These are phyloP conservation scores for Hypsibius dujardini DNA, from an alignment of 1,140 invertebrate species.

Conservation along the genomic window DNA sequence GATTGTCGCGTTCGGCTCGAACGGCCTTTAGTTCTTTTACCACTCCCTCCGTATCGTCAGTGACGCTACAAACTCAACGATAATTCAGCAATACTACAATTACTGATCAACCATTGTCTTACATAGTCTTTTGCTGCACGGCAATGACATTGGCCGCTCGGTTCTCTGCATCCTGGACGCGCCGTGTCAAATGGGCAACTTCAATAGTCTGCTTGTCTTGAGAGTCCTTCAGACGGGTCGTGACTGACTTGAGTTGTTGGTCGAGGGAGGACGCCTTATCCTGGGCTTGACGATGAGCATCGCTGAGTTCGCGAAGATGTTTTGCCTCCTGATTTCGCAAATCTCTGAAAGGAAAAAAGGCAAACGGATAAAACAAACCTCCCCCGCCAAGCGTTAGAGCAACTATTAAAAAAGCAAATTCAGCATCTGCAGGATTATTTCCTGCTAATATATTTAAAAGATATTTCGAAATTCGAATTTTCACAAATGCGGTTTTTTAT, in stretches of 20 bases:
- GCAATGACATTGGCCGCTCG: neutral
- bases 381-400: too few species aligned
- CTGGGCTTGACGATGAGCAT: neutral
- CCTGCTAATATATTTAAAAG: neutral
- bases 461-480: too few species aligned
- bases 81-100: neutral
- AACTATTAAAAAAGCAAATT: neutral
- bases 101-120: neutral
- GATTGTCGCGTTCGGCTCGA: neutral
- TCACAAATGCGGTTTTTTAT: too few species aligned
- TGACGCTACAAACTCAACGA: neutral
- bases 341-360: neutral
- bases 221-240: neutral
- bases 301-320: neutral
- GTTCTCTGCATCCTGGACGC: neutral
- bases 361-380: too few species aligned
- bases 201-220: slow-evolving; percentile 9
- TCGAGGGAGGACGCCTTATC: neutral
- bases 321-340: neutral
- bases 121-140: neutral
- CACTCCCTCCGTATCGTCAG: neutral
- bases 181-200: neutral
- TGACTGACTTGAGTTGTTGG: neutral
- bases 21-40: neutral
- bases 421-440: neutral